phyloP scores from a whole-genome alignment of 2,888 invertebrate genomes.

The Metacarcinus magister region DNA sequence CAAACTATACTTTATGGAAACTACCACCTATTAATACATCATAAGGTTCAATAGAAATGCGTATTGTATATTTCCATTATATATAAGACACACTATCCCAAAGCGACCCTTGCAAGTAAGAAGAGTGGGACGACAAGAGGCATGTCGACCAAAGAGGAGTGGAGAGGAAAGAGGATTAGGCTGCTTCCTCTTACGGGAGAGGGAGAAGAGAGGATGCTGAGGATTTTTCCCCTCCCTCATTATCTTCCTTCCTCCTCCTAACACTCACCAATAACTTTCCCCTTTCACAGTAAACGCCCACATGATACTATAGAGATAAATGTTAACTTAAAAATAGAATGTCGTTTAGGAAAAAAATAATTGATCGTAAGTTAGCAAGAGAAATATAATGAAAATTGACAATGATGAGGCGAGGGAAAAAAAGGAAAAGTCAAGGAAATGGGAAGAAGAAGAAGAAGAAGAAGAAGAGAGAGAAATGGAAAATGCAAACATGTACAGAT shows the following conservation, averaged over 20 bases:
- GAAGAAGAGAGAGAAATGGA: not conserved
- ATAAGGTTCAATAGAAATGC: not conserved
- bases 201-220: not conserved
- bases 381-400: not conserved
- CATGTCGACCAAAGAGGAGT: not conserved
- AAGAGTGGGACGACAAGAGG: not conserved
- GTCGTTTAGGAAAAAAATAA: not conserved
- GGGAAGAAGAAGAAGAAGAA: not conserved
- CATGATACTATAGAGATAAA: not conserved
- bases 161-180: slow-evolving; percentile 28
- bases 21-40: not conserved
- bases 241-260: slow-evolving; percentile 42
- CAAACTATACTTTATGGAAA: not conserved
- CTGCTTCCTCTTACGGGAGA: not conserved
- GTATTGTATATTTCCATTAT: not conserved
- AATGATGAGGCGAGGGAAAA: not conserved
- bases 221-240: slow-evolving; percentile 50
- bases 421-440: not conserved
- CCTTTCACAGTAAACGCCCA: not conserved
- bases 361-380: not conserved
- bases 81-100: not conserved
- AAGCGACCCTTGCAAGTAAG: not conserved
- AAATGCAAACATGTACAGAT: not conserved
- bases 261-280: not conserved
- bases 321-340: not conserved